phyloP scores from a whole-genome alignment of 1,140 invertebrate species.

The Eupristina koningsbergeri region DNA sequence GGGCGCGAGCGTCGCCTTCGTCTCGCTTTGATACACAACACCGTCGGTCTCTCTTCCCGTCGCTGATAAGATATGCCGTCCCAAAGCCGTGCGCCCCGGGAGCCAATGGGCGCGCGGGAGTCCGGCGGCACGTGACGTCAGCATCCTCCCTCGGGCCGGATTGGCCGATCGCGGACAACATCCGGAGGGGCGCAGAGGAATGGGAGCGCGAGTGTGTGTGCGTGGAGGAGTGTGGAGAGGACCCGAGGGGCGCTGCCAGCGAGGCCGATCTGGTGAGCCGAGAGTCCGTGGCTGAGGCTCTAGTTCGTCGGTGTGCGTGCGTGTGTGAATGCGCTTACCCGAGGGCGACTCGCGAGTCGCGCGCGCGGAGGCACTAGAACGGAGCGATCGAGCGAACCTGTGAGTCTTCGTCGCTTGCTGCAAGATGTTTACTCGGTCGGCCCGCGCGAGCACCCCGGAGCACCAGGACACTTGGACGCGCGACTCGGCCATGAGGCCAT shows the following conservation, averaged over 20 bases:
- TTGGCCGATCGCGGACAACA: conserved; percentile 16
- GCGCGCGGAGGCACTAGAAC: conserved; percentile 26
- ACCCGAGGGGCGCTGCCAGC: neutral
- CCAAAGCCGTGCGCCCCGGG: neutral
- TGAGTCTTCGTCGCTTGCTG: conserved; percentile 1
- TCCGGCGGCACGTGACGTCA: neutral
- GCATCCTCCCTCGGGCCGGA: neutral
- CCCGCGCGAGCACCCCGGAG: neutral
- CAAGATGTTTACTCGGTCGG: conserved; percentile 42
- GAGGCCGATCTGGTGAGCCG: neutral
- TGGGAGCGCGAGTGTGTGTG: neutral
- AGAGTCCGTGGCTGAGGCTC: conserved; percentile 13
- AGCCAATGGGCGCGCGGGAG: neutral
- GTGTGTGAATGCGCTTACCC: conserved; percentile 20
- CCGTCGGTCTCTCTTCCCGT: neutral
- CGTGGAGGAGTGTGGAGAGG: neutral
- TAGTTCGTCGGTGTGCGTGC: neutral
- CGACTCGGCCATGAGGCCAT: conserved; percentile 20
- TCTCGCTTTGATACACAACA: neutral
- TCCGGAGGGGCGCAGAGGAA: neutral
- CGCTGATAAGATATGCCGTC: neutral
- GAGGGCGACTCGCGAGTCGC: conserved; percentile 30
- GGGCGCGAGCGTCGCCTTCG: neutral
- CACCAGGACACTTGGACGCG: conserved; percentile 41
- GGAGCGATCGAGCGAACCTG: conserved; percentile 16